Evolutionary conservation across 2,797 vertebrate species (phyloP), one percentile per base, ranked within the genome.

Genomic region (Cygnus olor): DNA sequence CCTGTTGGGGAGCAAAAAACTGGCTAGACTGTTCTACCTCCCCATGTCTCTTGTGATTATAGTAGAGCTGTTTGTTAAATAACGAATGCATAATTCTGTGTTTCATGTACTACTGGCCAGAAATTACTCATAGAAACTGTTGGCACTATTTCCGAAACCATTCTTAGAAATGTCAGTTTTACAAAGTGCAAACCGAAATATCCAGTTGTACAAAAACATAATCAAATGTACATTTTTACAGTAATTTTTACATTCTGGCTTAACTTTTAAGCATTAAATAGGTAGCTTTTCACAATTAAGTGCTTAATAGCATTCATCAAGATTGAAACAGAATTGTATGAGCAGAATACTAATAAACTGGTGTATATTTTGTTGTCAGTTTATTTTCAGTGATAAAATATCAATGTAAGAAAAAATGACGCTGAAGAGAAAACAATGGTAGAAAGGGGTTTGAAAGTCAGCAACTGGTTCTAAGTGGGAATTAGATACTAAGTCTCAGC

Each of bases 401-500:
- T 49, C 56, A 81, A 10, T 69, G 54, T 40, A 71, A 86, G 51
- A 89, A 90, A 89, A 95, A 94, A 72, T 36, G 12, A 63, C 58
- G 60, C 57, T 84, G 73, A 93, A 92, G 73, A 95, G 77, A 71
- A 95, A 96, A 87, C 57, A 93, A 51, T 92, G 71, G 77, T 86
- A 89, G 61, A 60, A 94, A 82, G 78, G 71, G 27, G 63, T 88
- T 90, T 94, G 81, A 88, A 94, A 95, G 72, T 63, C 89, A 95
- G 90, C 64, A 95, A 78, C 90, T 93, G 90, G 47, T 93, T 96
- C 80, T 86, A 80, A 96, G 94, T 93, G 87, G 94, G 87, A 95
- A 92, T 96, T 92, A 96, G 89, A 94, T 89, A 94, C 76, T 90
- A 94, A 95, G 76, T 92, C 94, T 95, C 85, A 96, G 54, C 89